phyloP scores from a whole-genome alignment of 2,888 invertebrate species.

The Oscheius onirici region DNA sequence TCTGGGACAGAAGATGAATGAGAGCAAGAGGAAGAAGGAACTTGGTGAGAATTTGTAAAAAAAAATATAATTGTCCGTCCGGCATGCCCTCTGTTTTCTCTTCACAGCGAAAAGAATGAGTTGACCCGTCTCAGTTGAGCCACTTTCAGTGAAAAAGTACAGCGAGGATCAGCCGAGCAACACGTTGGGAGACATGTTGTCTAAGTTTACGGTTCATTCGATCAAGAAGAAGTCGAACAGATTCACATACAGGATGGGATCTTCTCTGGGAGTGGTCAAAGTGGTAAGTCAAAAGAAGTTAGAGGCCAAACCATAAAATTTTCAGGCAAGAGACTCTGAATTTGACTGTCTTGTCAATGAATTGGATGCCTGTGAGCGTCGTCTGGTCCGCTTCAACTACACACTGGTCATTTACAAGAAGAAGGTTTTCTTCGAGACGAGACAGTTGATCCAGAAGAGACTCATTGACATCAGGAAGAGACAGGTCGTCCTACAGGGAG shows the following conservation, averaged over 20 bases:
- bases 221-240: slow-evolving; percentile 65
- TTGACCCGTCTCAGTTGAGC: background rate
- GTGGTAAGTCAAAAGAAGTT: slow-evolving; percentile 36
- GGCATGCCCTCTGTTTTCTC: background rate
- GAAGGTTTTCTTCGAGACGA: slow-evolving; percentile 52
- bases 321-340: slow-evolving; percentile 53
- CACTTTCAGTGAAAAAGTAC: slow-evolving; percentile 61
- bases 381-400: slow-evolving; percentile 59
- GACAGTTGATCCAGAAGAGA: slow-evolving; percentile 45
- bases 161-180: slow-evolving; percentile 45
- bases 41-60: slow-evolving; percentile 43
- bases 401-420: slow-evolving; percentile 54
- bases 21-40: slow-evolving; percentile 65
- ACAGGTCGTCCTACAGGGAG: slow-evolving; percentile 31
- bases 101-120: background rate
- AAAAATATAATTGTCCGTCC: too few relatives aligned
- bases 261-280: slow-evolving; percentile 60
- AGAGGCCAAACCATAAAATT: too few relatives aligned
- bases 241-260: slow-evolving; percentile 65
- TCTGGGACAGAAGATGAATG: slow-evolving; percentile 69
- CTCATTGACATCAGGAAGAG: slow-evolving; percentile 47
- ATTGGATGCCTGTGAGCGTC: slow-evolving; percentile 58
- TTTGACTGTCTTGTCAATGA: slow-evolving; percentile 57
- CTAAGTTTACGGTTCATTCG: slow-evolving; percentile 65
- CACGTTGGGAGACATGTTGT: slow-evolving; percentile 53